Base-by-base conservation (phyloP, 2,113 vertebrate species). In the Cyphomyrus discorhynchus region DNA sequence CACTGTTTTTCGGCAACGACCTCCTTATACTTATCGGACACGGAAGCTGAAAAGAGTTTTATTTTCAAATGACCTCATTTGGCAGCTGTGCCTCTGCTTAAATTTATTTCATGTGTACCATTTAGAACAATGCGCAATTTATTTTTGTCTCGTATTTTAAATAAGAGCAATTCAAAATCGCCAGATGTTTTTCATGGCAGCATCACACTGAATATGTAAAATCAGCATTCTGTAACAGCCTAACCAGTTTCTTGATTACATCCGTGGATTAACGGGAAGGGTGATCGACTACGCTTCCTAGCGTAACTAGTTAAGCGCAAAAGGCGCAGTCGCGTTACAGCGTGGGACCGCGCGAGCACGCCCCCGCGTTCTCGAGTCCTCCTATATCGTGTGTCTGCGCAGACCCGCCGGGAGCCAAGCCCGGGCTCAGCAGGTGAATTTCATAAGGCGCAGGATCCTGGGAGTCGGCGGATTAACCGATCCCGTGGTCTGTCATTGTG, bases 401-500 rank as follows among this genome's bases (percentile, higher is more conserved):
- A 90, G 82, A 91, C 91, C 91, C 92, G 92, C 91, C 92, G 91
- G 91, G 93, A 92, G 91, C 90, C 89, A 91, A 91, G 90, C 89
- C 74, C 46, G 88, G 83, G 80, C 93, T 90, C 90, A 91, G 89
- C 88, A 90, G 86, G 90, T 87, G 86, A 90, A 66, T 88, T 86
- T 89, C 83, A 24, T 62, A 90, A 70, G 86, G 88, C 88, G 86
- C 19, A 8, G 74, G 24, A 21, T 27, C 21, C 66, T 35, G 35
- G 39, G 52, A 39, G 87, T 31, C 27, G 66, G 91, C 56, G 90
- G 94, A 94, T 92, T 95, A 95, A 92, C 92, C 92, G 90, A 91
- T 92, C 92, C 92, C 13, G 92, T 92, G 94, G 95, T 96, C 94
- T 95, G 95, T 96, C 95, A 93, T 91, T 91, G 95, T 96, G 95